phyloP scores from a whole-genome alignment of 2,888 invertebrate species.

The Dexiosoma caninum region DNA sequence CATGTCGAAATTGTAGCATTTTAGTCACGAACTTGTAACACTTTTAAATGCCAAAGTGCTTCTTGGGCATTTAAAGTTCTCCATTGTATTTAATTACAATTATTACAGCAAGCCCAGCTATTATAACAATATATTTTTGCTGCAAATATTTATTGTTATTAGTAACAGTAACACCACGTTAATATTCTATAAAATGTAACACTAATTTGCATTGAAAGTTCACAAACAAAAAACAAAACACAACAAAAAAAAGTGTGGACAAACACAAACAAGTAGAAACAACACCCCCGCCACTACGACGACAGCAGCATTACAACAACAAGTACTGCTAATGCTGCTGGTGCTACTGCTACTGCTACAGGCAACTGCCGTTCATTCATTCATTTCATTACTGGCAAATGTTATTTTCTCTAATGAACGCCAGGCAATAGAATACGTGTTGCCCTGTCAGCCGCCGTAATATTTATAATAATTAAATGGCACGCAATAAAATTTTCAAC shows the following conservation, averaged over 20 bases:
- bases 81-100: neutral
- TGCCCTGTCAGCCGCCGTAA: conserved; percentile 29
- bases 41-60: neutral
- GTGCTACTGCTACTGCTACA: neutral
- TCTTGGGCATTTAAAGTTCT: neutral
- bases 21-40: neutral
- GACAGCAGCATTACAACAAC: too few species aligned
- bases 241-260: neutral
- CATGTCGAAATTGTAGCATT: neutral
- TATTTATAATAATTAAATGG: conserved; percentile 52
- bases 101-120: neutral
- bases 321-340: neutral
- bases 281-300: neutral
- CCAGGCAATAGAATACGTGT: conserved; percentile 34
- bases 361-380: neutral
- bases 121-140: neutral
- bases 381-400: too few species aligned
- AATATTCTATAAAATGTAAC: conserved; percentile 22
- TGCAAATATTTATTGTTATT: neutral
- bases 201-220: conserved; percentile 51
- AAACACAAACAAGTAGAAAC: neutral
- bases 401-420: neutral
- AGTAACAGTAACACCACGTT: conserved; percentile 12
- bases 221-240: too few species aligned
- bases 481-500: conserved; percentile 55